Base-by-base conservation (phyloP, 2,797 vertebrate species). In the Psittacula echo region DNA sequence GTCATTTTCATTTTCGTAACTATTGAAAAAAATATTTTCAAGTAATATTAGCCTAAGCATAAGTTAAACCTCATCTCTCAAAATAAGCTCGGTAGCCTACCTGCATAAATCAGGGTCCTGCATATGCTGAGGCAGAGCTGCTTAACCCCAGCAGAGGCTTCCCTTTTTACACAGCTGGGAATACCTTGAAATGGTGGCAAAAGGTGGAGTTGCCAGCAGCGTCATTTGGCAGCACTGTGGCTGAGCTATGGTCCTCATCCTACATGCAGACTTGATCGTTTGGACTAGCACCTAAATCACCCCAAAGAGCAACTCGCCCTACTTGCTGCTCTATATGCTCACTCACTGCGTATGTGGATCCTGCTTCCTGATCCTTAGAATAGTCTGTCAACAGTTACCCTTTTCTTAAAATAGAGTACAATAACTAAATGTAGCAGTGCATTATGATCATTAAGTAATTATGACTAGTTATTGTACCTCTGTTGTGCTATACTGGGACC, bases 321-420 rank as follows among this genome's bases (percentile, higher is more conserved):
- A 15, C 48, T 85, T 80, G 37, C 30, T 87, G 34, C 58, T 58
- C 54, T 74, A 26, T 0, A 1, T 10, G 67, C 3, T 29, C 47
- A 32, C 67, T 84, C 54, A 13, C 20, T 73, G 77, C 13, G 30
- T 29, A n/a, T 30, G 62, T 1, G 48, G 83, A 62, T 76, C 61
- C 61, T 71, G 32, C 64, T 82, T 71, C 27, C 71, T 48, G 29
- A 60, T 20, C 24, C 53, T 79, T 90, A 88, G 91, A 90, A 82
- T 21, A 85, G 27, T 41, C 29, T 3, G 6, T 53, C 62, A 79
- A 30, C 51, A 66, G 53, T 15, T 44, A 84, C 6, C 8, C 23
- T 58, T 45, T 90, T 79, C 80, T 91, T 65, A 76, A 85, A 87
- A 86, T 7, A 81, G 67, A 68, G 24, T 39, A 53, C 4, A 67